Conservation (phyloP, 2,888 invertebrate species). For the Dolichopus griseipennis region DNA sequence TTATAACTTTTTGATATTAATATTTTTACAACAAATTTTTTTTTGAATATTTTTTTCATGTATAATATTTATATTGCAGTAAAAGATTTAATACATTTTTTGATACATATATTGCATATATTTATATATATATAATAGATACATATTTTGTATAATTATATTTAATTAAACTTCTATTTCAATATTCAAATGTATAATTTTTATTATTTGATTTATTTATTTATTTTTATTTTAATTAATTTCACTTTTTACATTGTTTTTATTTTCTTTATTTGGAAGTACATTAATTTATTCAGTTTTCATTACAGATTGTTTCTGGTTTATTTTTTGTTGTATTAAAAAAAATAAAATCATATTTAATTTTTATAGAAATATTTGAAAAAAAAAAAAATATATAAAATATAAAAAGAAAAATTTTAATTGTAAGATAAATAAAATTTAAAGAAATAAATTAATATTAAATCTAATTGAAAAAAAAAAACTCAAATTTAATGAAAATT, state of each 20-base stretch:
- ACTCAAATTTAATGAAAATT: too few relatives aligned
- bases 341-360: too few relatives aligned
- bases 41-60: not conserved
- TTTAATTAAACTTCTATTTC: too few relatives aligned
- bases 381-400: too few relatives aligned
- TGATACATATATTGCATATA: not conserved
- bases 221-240: not conserved
- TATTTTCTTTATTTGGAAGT: not conserved
- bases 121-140: not conserved
- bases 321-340: not conserved
- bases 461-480: too few relatives aligned
- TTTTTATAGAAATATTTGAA: too few relatives aligned
- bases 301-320: not conserved
- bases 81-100: not conserved
- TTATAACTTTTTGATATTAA: not conserved
- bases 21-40: too few relatives aligned
- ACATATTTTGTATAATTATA: too few relatives aligned
- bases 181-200: not conserved
- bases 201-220: not conserved
- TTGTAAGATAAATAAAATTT: too few relatives aligned
- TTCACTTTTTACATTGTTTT: not conserved
- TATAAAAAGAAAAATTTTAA: too few relatives aligned
- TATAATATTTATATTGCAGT: not conserved
- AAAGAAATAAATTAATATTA: too few relatives aligned
- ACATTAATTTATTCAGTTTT: constrained; percentile 3